Base-by-base conservation (phyloP, 2,888 invertebrate genomes). In the Acanthosepion pharaonis region DNA sequence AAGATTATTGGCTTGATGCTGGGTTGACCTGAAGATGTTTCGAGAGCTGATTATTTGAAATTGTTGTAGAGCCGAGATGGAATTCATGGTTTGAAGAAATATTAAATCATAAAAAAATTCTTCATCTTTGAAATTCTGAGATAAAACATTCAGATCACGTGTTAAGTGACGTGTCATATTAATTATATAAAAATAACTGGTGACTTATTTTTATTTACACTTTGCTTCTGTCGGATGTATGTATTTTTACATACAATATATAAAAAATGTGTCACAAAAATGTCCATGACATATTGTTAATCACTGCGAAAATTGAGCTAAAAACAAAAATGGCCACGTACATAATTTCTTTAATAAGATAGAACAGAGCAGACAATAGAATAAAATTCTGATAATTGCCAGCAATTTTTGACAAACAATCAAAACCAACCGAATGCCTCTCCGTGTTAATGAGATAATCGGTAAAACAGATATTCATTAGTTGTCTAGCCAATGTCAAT, bases 391-490 rank as follows among this genome's bases (percentile, higher is more conserved):
- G 78, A 78, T 78, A 33, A 78, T 78, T 78, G 33, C 78, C 78
- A n/a, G 78, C 78, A 78, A 78, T 78, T 78, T 78, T n/a, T 78
- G n/a, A 78, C 78, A 78, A n/a, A n/a, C 78, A 78, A 78, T 78
- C 78, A 78, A 78, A 78, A 78, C 33, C n/a, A n/a, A 78, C n/a
- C 5, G 78, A 78, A 78, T 33, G 11, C 11, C 78, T 78, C 78
- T 11, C 33, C 78, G 33, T 78, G n/a, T n/a, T 78, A 78, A 78
- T 78, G 78, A 78, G n/a, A n/a, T 78, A 78, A 78, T 78, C 33
- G 23, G 78, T 33, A 78, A 78, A n/a, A n/a, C n/a, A 78, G 78
- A n/a, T 78, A 78, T 78, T 78, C 78, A 78, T 78, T 78, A 78
- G 15, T 78, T n/a, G 78, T 78, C 78, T 78, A 78, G 78, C 78